Base-by-base conservation (phyloP, 2,888 invertebrate species). In the Eristalis pertinax region DNA sequence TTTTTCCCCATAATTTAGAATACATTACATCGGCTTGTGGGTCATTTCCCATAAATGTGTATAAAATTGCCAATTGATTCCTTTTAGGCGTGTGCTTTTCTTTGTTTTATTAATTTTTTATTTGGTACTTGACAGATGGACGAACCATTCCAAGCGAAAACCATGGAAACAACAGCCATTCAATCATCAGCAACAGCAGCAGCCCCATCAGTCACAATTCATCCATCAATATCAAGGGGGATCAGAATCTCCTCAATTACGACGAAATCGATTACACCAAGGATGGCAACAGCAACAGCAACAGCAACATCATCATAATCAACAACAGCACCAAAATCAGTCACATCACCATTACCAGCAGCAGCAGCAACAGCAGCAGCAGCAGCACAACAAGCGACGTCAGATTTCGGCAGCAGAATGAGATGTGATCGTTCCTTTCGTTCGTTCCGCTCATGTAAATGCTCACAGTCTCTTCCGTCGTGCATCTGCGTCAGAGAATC, bases 161-260 rank as follows among this genome's bases (percentile, higher is more conserved):
- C 89, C 90, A 24, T 91, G 91, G 91, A 90, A 91, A 32, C 91
- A 91, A 76, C 89, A 90, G 24, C 89, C 90, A 11, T 90, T 91
- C 29, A 88, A 91, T 8, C 92, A 91, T 69, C 90, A 90, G 29
- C 88, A 90, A 19, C 90, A 91, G 10, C 90, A 90, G 22, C 90
- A 91, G 11, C 67, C 90, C 8, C 90, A 91, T 43, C 87, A 89
- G 22, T 73, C 83, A 38, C 83, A 83, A 56, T 75, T 43, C 68
- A 56, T 43, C 63, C 81, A 81, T 26, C 82, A 70, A 19, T 43
- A 70, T 50, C 62, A 13, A 24, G 81, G 50, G 8, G 50, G 83
- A 2, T 69, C 74, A 11, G 84, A 84, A 3, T 41, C 86, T 8
- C 65, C 83, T 72, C 15, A 83, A 68, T n/a, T 63, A 72, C 75